Conservation (phyloP, 1,140 invertebrate genomes). For the Lepidurus couesii region DNA sequence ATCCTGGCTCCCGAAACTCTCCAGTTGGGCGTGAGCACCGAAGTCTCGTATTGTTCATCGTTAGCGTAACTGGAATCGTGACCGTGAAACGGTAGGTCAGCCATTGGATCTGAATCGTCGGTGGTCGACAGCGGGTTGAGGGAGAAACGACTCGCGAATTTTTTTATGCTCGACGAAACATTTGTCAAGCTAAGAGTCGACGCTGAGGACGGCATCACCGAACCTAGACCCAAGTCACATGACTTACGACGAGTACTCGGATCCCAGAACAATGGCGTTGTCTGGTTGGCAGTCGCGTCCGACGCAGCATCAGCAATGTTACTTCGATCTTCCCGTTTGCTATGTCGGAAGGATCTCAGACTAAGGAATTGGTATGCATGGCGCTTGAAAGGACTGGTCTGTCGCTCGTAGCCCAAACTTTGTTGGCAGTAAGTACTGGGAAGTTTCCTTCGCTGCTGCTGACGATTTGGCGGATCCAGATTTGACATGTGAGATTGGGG, state of each 20-base stretch:
- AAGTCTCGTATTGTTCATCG: neutral
- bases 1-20: neutral
- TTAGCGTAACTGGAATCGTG: neutral
- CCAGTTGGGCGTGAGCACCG: neutral
- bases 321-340: neutral
- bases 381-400: conserved; percentile 25
- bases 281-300: neutral
- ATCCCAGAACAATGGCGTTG: conserved; percentile 23
- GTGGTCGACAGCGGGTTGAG: neutral
- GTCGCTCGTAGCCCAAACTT: neutral
- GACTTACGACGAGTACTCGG: conserved; percentile 9
- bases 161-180: neutral
- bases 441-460: neutral
- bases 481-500: no score
- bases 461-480: neutral
- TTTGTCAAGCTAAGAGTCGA: conserved; percentile 25
- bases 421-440: neutral
- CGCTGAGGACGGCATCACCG: conserved; percentile 20
- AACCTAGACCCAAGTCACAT: conserved; percentile 27
- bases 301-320: neutral
- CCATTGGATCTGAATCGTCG: neutral
- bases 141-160: neutral
- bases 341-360: conserved; percentile 19
- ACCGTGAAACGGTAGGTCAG: neutral
- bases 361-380: conserved; percentile 32